Evolutionary conservation across 2,113 vertebrate species (phyloP), one percentile per base, ranked within the genome.

Genomic region (Penelope pileata): DNA sequence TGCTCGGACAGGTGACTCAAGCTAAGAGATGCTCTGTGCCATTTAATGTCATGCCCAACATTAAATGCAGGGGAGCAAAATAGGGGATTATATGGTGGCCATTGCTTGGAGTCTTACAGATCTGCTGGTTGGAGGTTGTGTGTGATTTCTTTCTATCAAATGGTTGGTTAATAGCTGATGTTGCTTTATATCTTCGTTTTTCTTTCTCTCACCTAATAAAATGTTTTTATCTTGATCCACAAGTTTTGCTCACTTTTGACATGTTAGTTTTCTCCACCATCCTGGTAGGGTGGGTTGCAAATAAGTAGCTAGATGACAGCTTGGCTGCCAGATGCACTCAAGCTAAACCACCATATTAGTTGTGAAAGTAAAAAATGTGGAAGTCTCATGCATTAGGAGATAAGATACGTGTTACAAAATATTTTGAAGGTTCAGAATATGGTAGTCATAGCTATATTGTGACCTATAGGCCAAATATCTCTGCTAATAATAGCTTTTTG

Each of bases 91-190:
- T 3, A 29, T 45, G 26, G 16, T 83, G 27, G 12, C 6, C 59
- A 40, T 68, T 83, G 8, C 50, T 70, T 66, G 50, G n/a, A 81
- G 63, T 32, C 51, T 36, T 68, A 18, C n/a, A 70, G 27, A 6
- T 63, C 29, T 81, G 15, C 16, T 77, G 30, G 5, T 73, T 60
- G 21, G 14, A 59, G 26, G 63, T 83, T 42, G 50, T 38, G 9
- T 36, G 8, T 83, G 34, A 51, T 90, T 6, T 2, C 19, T 23
- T 70, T 86, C 29, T 86, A 10, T 48, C 24, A 54, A 8, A 22
- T 67, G 8, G 0, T 6, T 5, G 12, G 14, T 60, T 43, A 16
- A 40, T 42, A 2, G 1, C 36, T 60, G n/a, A 4, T 32, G 4
- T 27, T 23, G 0, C 12, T 11, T 91, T 77, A 77, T 86, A 10